A percentile compares a stretch with the other conserved stretches of the same genome.
Evolutionary conservation across 2,797 vertebrate genomes (phyloP).

Genomic region (Gallinago nigripennis): DNA sequence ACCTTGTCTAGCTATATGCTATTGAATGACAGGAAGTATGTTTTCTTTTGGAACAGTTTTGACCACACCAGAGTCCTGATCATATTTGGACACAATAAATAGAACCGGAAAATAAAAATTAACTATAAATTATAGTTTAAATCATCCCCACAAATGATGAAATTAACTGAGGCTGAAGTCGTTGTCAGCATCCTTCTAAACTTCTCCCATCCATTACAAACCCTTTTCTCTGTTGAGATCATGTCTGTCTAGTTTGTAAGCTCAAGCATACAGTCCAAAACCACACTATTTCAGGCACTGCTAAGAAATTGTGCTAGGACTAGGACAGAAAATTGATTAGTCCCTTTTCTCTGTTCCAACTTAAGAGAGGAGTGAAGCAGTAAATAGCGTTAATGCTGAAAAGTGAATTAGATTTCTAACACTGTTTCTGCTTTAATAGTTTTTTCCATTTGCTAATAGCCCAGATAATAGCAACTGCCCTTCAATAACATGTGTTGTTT

Average conservation of each 20-base stretch:
- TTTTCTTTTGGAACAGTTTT: background rate
- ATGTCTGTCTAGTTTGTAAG: background rate
- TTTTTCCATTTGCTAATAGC: slow-evolving; percentile 66
- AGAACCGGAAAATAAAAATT: background rate
- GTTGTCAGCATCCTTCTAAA: background rate
- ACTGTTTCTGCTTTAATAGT: slow-evolving; percentile 57
- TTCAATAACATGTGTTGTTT: slow-evolving; percentile 46
- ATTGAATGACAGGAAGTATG: background rate
- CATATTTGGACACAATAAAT: background rate
- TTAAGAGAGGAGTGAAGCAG: slow-evolving; percentile 25
- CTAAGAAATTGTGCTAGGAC: slow-evolving; percentile 7
- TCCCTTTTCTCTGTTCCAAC: background rate
- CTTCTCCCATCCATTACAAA: background rate
- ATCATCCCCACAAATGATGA: background rate
- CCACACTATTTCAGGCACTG: background rate
- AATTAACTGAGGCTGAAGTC: background rate
- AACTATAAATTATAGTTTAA: background rate
- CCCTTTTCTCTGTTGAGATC: background rate
- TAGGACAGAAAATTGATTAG: slow-evolving; percentile 46
- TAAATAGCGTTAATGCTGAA: slow-evolving; percentile 46
- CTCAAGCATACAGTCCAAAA: background rate
- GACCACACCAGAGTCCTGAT: background rate
- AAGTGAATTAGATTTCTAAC: slow-evolving; percentile 61
- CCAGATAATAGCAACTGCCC: slow-evolving; percentile 54
- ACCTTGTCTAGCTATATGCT: background rate